Evolutionary conservation across 1,140 invertebrate species (phyloP).

Genomic region (Pomacea maculata): DNA sequence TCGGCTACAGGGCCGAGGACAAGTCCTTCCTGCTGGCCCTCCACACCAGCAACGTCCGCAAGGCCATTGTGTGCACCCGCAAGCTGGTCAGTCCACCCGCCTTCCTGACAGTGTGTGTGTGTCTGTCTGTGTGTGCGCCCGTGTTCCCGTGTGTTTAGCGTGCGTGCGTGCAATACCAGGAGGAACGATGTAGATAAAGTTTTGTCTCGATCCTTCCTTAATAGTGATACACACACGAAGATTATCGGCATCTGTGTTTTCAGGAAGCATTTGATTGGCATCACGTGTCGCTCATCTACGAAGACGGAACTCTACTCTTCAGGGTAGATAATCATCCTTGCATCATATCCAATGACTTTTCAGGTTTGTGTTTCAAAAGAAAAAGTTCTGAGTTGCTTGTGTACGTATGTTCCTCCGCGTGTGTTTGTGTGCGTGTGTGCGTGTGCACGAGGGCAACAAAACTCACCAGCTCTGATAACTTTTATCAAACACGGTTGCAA

Average conservation of each 20-base stretch:
- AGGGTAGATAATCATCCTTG: constrained; percentile 37
- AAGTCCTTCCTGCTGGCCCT: constrained; percentile 35
- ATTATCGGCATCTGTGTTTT: neutral
- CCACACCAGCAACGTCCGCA: constrained; percentile 31
- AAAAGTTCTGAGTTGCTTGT: neutral
- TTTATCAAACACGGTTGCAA: neutral
- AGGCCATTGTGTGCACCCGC: constrained; percentile 35
- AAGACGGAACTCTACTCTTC: constrained; percentile 37
- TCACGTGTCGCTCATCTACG: constrained; percentile 35
- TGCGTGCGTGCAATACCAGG: neutral
- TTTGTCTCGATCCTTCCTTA: neutral
- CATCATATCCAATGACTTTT: constrained; percentile 39
- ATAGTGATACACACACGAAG: no score
- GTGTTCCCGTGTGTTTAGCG: neutral
- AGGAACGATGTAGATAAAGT: neutral
- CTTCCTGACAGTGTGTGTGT: neutral
- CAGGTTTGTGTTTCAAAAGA: constrained; percentile 14
- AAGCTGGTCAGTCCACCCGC: constrained; percentile 20
- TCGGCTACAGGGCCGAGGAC: constrained; percentile 35
- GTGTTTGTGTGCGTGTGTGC: constrained; percentile 8
- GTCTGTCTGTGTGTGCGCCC: neutral
- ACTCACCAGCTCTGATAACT: neutral
- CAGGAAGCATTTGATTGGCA: constrained; percentile 35
- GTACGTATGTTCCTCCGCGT: neutral
- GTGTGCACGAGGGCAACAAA: neutral